These are phyloP conservation scores for Iselma pallidipennis DNA, from an alignment of 2,888 invertebrate genomes.

Conservation along the genomic window DNA sequence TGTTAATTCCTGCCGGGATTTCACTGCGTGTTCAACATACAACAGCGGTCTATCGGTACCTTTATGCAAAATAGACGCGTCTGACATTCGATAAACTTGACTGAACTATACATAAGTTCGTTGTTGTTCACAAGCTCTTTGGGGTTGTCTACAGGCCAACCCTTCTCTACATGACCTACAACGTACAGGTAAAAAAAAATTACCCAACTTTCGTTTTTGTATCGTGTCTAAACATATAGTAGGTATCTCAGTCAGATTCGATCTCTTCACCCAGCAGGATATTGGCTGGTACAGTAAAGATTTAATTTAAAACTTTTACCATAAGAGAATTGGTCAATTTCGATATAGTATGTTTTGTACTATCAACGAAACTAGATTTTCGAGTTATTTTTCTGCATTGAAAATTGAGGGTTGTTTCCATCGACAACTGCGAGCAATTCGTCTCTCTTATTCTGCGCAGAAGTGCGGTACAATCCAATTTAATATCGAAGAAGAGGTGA, in stretches of 20 bases:
- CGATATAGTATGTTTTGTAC: not conserved
- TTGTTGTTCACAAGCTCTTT: constrained; percentile 6
- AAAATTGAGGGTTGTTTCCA: constrained; percentile 1
- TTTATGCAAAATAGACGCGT: constrained; percentile 41
- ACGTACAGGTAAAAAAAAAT: not conserved
- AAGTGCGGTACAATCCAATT: constrained; percentile 23
- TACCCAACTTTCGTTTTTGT: not conserved
- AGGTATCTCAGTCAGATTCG: not conserved
- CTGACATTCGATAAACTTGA: constrained; percentile 42
- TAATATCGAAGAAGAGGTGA: constrained; percentile 29
- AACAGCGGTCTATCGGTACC: constrained; percentile 33
- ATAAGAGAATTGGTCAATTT: not conserved
- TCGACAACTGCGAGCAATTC: not conserved
- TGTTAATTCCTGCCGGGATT: constrained; percentile 44
- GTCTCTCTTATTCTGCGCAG: not conserved
- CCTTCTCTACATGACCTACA: constrained; percentile 1
- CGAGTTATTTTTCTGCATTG: not conserved
- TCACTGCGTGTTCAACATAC: constrained; percentile 27
- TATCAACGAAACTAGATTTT: not conserved
- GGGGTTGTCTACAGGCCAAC: constrained; percentile 3
- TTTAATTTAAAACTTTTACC: not conserved
- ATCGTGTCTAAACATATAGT: not conserved
- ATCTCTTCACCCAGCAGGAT: constrained; percentile 2
- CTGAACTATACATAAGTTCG: constrained; percentile 25
- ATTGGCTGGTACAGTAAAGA: not conserved